Conservation (phyloP, 2,888 invertebrate genomes). For the Phyllotreta striolata region DNA sequence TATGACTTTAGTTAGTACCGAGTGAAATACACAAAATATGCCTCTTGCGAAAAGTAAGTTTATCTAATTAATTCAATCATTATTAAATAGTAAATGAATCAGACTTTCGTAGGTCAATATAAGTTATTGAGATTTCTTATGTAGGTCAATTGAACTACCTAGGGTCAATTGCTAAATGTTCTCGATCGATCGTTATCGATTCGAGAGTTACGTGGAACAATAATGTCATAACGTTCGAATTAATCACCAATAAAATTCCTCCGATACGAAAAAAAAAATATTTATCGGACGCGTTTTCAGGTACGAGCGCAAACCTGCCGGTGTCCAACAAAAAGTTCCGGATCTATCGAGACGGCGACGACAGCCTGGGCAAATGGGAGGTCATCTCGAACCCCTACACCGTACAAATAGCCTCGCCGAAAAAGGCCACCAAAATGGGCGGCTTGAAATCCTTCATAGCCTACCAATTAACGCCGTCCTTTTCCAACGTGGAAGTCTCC, state of each 20-base stretch:
- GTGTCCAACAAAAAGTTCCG: slow-evolving; percentile 63
- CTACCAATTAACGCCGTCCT: slow-evolving; percentile 94
- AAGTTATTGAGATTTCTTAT: background rate
- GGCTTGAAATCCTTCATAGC: slow-evolving; percentile 98
- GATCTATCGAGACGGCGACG: slow-evolving; percentile 71
- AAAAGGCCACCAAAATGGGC: slow-evolving; percentile 96
- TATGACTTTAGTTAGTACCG: no score
- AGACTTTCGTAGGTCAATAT: no score
- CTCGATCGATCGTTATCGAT: background rate
- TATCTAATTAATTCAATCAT: no score
- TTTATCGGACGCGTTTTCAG: slow-evolving; percentile 55
- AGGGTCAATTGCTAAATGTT: slow-evolving; percentile 1
- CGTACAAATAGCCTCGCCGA: slow-evolving; percentile 92
- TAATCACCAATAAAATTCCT: no score
- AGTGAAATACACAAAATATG: no score
- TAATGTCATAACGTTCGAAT: no score
- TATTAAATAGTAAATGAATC: no score
- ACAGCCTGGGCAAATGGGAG: slow-evolving; percentile 81
- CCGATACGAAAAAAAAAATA: no score
- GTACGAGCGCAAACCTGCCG: slow-evolving; percentile 69
- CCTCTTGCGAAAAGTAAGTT: no score
- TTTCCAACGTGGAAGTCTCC: slow-evolving; percentile 91
- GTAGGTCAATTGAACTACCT: slow-evolving; percentile 6
- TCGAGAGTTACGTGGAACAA: no score
- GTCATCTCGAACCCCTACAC: slow-evolving; percentile 75